Evolutionary conservation across 2,113 vertebrate genomes (phyloP).

Genomic region (Halcyon senegalensis): DNA sequence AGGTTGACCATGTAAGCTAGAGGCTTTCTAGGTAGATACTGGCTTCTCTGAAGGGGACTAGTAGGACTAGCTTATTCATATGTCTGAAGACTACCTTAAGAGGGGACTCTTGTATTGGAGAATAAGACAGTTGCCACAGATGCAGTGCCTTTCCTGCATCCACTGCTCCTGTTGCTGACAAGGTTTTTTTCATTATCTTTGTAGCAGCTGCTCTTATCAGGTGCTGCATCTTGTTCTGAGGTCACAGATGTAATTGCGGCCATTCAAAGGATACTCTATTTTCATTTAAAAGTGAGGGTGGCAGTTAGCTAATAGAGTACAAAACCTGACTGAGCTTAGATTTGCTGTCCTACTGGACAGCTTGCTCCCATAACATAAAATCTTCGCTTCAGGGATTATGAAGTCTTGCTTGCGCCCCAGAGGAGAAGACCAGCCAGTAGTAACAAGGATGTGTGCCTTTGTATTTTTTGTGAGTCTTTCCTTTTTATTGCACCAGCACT

Average conservation of each 20-base stretch:
- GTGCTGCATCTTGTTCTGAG: neutral
- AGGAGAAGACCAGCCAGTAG: slow-evolving; percentile 6
- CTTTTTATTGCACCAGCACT: neutral
- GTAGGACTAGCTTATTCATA: neutral
- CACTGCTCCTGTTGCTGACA: neutral
- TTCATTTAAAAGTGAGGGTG: neutral
- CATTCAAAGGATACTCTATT: neutral
- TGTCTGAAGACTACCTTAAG: neutral
- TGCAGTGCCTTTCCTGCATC: neutral
- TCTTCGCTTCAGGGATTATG: neutral
- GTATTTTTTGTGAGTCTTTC: neutral
- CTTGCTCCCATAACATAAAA: neutral
- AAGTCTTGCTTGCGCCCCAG: slow-evolving; percentile 12
- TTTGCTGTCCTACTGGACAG: slow-evolving; percentile 1
- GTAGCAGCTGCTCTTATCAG: neutral
- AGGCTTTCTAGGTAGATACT: slow-evolving; percentile 23
- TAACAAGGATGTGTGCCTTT: neutral
- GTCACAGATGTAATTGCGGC: neutral
- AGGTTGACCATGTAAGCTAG: slow-evolving; percentile 45
- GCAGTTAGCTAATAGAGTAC: neutral
- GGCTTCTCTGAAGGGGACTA: slow-evolving; percentile 27
- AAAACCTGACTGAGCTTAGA: neutral
- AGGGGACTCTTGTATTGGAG: neutral
- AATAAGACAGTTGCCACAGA: neutral
- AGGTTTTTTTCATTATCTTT: neutral